Percentiles rank a stretch among this genome's conserved stretches.
Conservation (phyloP, 2,113 vertebrate species). For the Macquaria ambigua region DNA sequence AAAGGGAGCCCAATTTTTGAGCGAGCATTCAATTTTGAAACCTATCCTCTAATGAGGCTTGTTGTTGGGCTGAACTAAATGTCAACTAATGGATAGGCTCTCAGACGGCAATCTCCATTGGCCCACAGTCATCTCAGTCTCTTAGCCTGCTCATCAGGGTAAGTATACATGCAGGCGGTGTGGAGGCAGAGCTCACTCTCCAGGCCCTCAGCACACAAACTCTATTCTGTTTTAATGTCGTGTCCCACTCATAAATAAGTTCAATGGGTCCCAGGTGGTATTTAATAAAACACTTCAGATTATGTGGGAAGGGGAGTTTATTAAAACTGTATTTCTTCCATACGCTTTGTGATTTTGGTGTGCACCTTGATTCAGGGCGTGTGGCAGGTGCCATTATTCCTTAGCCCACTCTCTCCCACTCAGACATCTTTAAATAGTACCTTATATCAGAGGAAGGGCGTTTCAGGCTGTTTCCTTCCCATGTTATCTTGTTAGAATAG, state of each 20-base stretch:
- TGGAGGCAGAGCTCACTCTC: conserved; percentile 24
- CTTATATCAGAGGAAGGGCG: conserved; percentile 8
- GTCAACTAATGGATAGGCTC: conserved; percentile 64
- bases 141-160: conserved; percentile 56
- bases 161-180: conserved; percentile 28
- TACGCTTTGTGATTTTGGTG: conserved; percentile 20
- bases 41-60: conserved; percentile 66
- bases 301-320: conserved; percentile 58
- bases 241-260: conserved; percentile 58
- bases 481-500: not conserved
- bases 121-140: conserved; percentile 50
- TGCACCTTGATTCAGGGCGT: conserved; percentile 19
- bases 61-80: conserved; percentile 60
- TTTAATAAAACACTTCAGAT: conserved; percentile 68
- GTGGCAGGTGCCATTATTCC: conserved; percentile 55
- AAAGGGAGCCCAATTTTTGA: conserved; percentile 49
- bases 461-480: not conserved
- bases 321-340: conserved; percentile 69
- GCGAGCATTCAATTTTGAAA: conserved; percentile 55
- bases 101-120: conserved; percentile 54
- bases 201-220: conserved; percentile 49
- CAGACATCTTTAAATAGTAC: not conserved
- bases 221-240: conserved; percentile 54
- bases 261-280: conserved; percentile 35
- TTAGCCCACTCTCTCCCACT: conserved; percentile 4